These are phyloP conservation scores for Danio kyathit DNA, from an alignment of 2,797 vertebrate genomes.

Conservation along the genomic window DNA sequence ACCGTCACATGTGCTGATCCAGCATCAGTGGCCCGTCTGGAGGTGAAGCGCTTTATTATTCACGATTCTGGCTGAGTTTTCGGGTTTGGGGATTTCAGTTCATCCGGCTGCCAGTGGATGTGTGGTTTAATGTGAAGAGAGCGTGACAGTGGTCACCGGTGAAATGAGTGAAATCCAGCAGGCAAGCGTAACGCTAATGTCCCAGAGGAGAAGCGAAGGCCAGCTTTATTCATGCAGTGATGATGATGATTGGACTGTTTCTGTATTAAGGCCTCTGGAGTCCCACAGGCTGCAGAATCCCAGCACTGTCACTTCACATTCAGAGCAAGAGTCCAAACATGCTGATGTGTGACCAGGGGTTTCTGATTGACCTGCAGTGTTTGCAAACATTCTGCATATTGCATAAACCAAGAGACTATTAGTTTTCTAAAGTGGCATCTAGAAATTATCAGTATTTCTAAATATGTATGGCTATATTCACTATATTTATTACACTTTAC, in stretches of 20 bases:
- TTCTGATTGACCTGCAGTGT: conserved; percentile 3
- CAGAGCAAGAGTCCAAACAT: conserved; percentile 1
- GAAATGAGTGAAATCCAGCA: background rate
- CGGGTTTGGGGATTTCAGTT: background rate
- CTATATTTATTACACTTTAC: too few relatives aligned
- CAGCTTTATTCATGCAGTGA: background rate
- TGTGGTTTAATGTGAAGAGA: conserved; percentile 11
- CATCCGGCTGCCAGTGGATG: conserved; percentile 5
- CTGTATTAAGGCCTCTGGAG: background rate
- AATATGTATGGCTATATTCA: too few relatives aligned
- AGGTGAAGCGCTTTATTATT: conserved; percentile 48
- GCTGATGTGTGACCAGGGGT: background rate
- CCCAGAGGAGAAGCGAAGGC: background rate
- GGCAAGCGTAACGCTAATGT: background rate
- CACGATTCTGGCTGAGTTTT: background rate
- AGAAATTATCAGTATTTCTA: too few relatives aligned
- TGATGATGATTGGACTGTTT: conserved; percentile 10
- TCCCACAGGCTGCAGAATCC: background rate
- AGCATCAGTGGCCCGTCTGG: conserved; percentile 18
- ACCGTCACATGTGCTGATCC: conserved; percentile 34
- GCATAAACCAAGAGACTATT: background rate
- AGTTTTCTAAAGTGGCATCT: background rate
- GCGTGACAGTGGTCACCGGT: conserved; percentile 5
- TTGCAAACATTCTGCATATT: conserved; percentile 23
- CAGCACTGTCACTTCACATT: background rate